These are phyloP conservation scores for Carterocephalus palaemon DNA, from an alignment of 2,888 invertebrate genomes.

Conservation along the genomic window DNA sequence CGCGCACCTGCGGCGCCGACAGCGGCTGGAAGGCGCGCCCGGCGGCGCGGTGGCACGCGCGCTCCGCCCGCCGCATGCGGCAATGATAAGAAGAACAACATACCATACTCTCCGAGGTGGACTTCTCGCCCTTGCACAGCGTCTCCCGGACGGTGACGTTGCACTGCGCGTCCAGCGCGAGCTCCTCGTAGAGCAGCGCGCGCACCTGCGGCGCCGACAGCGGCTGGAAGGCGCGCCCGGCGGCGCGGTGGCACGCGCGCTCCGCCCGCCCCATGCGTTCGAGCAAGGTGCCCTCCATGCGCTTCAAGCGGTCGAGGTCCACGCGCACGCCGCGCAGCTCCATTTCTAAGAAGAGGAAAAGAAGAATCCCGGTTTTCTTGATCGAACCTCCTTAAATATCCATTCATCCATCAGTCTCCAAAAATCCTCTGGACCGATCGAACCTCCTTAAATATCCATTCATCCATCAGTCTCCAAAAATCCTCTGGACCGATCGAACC, in stretches of 20 bases:
- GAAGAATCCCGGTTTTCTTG: too few species aligned
- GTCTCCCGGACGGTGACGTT: slow-evolving; percentile 61
- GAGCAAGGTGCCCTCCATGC: slow-evolving; percentile 52
- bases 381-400: too few species aligned
- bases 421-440: too few species aligned
- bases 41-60: slow-evolving; percentile 55
- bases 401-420: too few species aligned
- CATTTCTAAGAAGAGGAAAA: slow-evolving; percentile 66
- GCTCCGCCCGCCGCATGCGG: slow-evolving; percentile 50
- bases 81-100: slow-evolving; percentile 6
- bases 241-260: slow-evolving; percentile 54
- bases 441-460: too few species aligned
- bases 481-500: too few species aligned
- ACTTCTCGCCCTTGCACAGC: slow-evolving; percentile 53
- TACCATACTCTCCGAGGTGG: slow-evolving; percentile 70
- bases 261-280: slow-evolving; percentile 50
- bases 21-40: slow-evolving; percentile 63
- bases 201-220: slow-evolving; percentile 65
- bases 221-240: slow-evolving; percentile 61
- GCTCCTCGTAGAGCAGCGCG: slow-evolving; percentile 63
- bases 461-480: too few species aligned
- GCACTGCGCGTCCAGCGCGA: slow-evolving; percentile 57
- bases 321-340: slow-evolving; percentile 58
- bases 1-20: slow-evolving; percentile 61
- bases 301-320: slow-evolving; percentile 49